Evolutionary conservation across 2,113 vertebrate genomes (phyloP).

Genomic region (Beaufortia kweichowensis): DNA sequence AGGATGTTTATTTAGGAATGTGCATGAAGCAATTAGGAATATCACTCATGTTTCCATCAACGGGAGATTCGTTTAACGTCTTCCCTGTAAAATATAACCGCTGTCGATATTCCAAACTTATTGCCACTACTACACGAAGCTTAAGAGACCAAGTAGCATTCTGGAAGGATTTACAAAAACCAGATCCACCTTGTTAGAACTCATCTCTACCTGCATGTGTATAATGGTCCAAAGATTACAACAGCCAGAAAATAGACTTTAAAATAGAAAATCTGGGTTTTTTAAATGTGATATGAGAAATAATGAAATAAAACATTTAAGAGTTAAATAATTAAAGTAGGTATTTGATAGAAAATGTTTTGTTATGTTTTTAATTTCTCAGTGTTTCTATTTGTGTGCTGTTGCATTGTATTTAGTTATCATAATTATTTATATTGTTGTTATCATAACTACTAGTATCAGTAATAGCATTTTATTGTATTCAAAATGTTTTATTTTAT

Average conservation of each 20-base stretch:
- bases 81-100: slow-evolving; percentile 48
- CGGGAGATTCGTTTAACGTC: slow-evolving; percentile 31
- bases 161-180: slow-evolving; percentile 63
- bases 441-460: background rate
- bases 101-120: slow-evolving; percentile 60
- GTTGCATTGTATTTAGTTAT: too few species aligned
- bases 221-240: background rate
- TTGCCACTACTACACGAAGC: slow-evolving; percentile 41
- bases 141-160: background rate
- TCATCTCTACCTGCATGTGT: background rate
- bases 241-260: background rate
- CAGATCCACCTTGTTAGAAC: slow-evolving; percentile 52
- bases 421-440: too few species aligned
- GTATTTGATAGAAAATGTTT: too few species aligned
- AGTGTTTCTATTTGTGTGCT: background rate
- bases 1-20: slow-evolving; percentile 71
- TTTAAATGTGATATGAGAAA: too few species aligned
- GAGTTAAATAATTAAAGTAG: too few species aligned
- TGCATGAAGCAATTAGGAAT: slow-evolving; percentile 68
- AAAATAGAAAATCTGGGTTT: background rate
- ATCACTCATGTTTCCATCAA: background rate
- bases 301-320: too few species aligned
- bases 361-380: background rate
- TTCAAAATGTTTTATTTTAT: too few species aligned
- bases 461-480: too few species aligned